A percentile compares a stretch with the other conserved stretches of the same genome.
Evolutionary conservation across 2,797 vertebrate species (phyloP).

Genomic region (Eremophila alpestris): DNA sequence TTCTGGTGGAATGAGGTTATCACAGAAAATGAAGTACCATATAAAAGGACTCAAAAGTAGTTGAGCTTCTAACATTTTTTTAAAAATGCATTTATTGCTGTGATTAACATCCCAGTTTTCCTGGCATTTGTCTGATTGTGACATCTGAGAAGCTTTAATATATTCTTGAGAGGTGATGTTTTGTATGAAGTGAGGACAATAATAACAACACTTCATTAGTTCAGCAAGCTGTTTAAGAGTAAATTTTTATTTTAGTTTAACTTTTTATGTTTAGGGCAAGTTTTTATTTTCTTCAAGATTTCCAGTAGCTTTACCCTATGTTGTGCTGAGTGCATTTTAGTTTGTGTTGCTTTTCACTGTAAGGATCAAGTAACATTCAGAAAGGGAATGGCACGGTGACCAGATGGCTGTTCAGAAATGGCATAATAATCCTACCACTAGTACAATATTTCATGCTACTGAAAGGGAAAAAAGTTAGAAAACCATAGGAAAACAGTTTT

Average conservation of each 20-base stretch:
- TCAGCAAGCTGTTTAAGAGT: background rate
- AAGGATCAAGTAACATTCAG: background rate
- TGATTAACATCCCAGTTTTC: background rate
- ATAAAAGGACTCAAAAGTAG: background rate
- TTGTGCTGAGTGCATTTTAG: background rate
- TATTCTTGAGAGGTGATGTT: background rate
- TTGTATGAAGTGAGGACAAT: background rate
- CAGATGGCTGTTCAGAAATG: slow-evolving; percentile 10
- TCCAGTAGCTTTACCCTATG: background rate
- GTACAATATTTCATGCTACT: background rate
- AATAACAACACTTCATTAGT: background rate
- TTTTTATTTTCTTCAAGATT: background rate
- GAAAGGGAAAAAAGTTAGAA: background rate
- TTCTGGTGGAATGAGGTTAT: background rate
- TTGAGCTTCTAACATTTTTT: background rate
- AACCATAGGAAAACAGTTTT: background rate
- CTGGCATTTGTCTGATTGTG: background rate
- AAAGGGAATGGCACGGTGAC: background rate
- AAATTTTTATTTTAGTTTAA: background rate
- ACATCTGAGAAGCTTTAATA: background rate
- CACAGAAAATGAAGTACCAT: background rate
- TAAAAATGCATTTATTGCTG: background rate
- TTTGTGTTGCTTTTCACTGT: background rate
- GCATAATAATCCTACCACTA: background rate
- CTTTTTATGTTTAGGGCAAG: background rate